Evolutionary conservation across 2,888 invertebrate species (phyloP).

Genomic region (Acronicta aceris): DNA sequence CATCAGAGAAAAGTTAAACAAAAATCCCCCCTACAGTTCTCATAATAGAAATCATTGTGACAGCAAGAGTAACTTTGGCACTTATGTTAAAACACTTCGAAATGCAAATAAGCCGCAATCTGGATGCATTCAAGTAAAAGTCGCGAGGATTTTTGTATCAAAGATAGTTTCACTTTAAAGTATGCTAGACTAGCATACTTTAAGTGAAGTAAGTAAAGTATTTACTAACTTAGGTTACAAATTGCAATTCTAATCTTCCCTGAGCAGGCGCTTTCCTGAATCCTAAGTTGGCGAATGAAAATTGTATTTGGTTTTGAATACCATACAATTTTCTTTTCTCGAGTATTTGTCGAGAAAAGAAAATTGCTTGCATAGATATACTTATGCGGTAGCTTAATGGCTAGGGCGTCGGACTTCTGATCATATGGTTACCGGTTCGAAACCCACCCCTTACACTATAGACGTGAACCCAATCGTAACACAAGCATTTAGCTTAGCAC

Average conservation of each 20-base stretch:
- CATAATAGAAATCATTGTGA: neutral
- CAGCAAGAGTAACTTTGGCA: conserved; percentile 36
- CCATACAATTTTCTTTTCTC: no score
- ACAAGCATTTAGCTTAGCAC: no score
- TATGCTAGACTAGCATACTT: conserved; percentile 4
- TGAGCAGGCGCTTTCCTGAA: conserved; percentile 1
- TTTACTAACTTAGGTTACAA: conserved; percentile 20
- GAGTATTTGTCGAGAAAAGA: no score
- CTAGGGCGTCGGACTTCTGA: no score
- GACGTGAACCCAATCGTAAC: no score
- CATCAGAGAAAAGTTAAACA: neutral
- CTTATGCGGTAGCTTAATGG: no score
- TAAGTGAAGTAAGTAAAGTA: no score
- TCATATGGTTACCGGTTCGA: no score
- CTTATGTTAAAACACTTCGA: conserved; percentile 58
- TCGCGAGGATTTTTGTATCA: conserved; percentile 38
- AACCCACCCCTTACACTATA: no score
- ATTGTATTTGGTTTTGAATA: neutral
- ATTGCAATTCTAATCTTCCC: conserved; percentile 12
- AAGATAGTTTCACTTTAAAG: conserved; percentile 31
- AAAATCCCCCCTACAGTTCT: conserved; percentile 5
- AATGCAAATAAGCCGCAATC: conserved; percentile 64
- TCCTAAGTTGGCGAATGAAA: neutral
- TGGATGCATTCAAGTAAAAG: conserved; percentile 57
- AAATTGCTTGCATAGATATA: no score